Percentiles rank a stretch among this genome's conserved stretches.
phyloP scores from a whole-genome alignment of 2,797 vertebrate genomes.

The Oreochromis grahami region DNA sequence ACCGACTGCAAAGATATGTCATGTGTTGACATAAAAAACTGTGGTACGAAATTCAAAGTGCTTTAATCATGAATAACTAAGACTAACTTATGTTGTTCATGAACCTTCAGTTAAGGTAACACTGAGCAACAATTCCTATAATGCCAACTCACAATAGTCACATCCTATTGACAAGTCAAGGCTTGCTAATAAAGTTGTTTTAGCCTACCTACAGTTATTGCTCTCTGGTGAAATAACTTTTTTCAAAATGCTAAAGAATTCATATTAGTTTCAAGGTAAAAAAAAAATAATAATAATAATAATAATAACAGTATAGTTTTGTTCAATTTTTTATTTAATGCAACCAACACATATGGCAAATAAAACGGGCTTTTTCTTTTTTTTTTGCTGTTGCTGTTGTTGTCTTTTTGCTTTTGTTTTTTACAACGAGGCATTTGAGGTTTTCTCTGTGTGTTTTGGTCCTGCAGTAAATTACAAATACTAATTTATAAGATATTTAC shows the following conservation, averaged over 20 bases:
- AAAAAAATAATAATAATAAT: not conserved
- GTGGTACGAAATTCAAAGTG: not conserved
- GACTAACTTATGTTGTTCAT: not conserved
- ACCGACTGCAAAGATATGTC: not conserved
- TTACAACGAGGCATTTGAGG: not conserved
- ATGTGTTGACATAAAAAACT: not conserved
- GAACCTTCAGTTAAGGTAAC: not conserved
- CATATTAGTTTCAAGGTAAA: not conserved
- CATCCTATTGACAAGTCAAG: not conserved
- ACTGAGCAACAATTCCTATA: not conserved
- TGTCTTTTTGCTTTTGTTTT: not conserved
- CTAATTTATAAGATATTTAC: not conserved
- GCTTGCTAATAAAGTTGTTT: not conserved
- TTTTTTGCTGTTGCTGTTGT: not conserved
- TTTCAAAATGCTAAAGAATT: not conserved
- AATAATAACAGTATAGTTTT: not conserved
- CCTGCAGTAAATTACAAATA: not conserved
- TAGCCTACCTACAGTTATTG: not conserved
- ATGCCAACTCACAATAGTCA: not conserved
- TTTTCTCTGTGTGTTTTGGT: slow-evolving; percentile 10
- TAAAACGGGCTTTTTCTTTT: not conserved
- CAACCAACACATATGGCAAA: not conserved
- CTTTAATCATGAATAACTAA: not conserved
- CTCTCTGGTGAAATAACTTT: not conserved
- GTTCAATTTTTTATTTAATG: not conserved